These are phyloP conservation scores for Tiaroga cobitis DNA, from an alignment of 2,797 vertebrate genomes.

Conservation along the genomic window DNA sequence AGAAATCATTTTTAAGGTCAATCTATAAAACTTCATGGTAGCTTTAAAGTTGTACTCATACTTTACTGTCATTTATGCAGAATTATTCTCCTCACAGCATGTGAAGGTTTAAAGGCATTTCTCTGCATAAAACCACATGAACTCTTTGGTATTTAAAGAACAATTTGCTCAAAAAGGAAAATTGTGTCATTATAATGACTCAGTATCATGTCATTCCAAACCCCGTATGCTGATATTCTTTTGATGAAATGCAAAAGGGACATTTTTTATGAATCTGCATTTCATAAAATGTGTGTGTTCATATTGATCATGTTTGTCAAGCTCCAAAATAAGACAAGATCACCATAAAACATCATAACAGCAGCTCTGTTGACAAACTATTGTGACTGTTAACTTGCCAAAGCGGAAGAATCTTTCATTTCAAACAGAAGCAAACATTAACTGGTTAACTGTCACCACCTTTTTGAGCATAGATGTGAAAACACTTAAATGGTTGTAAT, in stretches of 20 bases:
- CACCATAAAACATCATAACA: neutral
- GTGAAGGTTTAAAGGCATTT: neutral
- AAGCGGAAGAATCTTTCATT: neutral
- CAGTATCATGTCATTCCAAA: neutral
- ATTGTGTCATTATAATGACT: neutral
- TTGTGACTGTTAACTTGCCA: neutral
- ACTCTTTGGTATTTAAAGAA: neutral
- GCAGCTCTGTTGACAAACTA: neutral
- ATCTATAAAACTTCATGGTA: conserved; percentile 4
- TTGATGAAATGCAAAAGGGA: neutral
- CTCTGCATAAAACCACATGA: neutral
- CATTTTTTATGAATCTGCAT: neutral
- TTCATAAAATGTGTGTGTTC: neutral
- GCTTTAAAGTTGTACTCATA: neutral
- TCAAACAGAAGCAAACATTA: neutral
- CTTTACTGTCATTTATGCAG: conserved; percentile 6
- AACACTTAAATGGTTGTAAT: neutral
- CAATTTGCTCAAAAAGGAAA: neutral
- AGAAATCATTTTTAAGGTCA: conserved; percentile 24
- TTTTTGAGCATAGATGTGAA: neutral
- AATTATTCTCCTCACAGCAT: neutral
- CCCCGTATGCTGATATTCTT: no score
- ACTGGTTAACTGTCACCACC: neutral
- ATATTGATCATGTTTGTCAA: neutral
- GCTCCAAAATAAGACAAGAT: neutral